phyloP scores from a whole-genome alignment of 2,888 invertebrate species.

The Caenorhabditis japonica region DNA sequence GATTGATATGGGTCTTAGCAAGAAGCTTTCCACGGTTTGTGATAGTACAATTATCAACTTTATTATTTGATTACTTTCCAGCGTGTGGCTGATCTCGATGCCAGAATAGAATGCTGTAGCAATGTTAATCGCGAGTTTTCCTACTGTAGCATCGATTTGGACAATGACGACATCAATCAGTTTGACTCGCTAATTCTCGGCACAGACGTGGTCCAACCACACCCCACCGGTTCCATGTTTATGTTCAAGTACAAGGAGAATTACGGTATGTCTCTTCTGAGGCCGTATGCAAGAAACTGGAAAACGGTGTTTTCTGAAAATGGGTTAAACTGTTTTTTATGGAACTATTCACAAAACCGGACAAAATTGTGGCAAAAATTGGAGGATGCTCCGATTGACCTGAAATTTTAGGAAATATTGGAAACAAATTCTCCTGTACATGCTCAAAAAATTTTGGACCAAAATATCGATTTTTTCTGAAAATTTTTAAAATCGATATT shows the following conservation, averaged over 20 bases:
- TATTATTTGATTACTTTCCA: neutral
- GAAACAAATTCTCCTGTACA: no score
- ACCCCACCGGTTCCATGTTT: slow-evolving; percentile 34
- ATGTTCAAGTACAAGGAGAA: slow-evolving; percentile 51
- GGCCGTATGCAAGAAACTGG: no score
- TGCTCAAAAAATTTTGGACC: no score
- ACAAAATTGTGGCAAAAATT: no score
- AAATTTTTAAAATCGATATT: no score
- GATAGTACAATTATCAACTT: no score
- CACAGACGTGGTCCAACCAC: slow-evolving; percentile 36
- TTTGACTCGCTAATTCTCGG: slow-evolving; percentile 21
- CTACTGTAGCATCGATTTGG: slow-evolving; percentile 31
- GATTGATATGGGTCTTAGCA: slow-evolving; percentile 17
- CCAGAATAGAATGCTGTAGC: slow-evolving; percentile 4
- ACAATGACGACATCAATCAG: slow-evolving; percentile 5
- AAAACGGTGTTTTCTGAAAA: no score
- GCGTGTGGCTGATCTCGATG: slow-evolving; percentile 1
- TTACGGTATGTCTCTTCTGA: slow-evolving; percentile 13
- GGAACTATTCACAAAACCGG: no score
- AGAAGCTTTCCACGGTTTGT: slow-evolving; percentile 15
- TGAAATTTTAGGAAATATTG: no score
- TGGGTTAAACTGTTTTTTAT: no score
- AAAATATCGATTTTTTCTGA: no score
- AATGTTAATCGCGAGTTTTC: neutral
- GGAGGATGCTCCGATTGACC: no score